These are phyloP conservation scores for Ephialtes manifestator DNA, from an alignment of 2,888 invertebrate genomes.

Conservation along the genomic window DNA sequence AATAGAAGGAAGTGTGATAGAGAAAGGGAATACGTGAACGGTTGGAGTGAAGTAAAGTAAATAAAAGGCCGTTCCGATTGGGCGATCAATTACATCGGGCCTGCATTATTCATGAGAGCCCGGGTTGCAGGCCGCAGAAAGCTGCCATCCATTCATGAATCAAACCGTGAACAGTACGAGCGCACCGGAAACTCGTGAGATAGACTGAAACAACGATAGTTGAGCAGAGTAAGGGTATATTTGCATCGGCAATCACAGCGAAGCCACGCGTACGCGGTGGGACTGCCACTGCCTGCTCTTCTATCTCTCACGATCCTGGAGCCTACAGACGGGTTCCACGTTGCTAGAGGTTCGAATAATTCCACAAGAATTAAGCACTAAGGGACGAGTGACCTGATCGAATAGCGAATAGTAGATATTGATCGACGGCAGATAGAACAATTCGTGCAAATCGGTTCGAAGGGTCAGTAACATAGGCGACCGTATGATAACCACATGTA, in stretches of 20 bases:
- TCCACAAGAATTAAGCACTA: conserved; percentile 65
- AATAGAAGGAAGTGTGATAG: conserved; percentile 30
- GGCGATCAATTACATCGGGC: conserved; percentile 85
- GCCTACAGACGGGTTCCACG: conserved; percentile 43
- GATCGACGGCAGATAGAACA: conserved; percentile 28
- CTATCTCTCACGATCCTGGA: conserved; percentile 49
- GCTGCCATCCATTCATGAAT: conserved; percentile 74
- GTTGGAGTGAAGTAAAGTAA: conserved; percentile 84
- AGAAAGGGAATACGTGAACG: conserved; percentile 77
- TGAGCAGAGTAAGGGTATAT: conserved; percentile 75
- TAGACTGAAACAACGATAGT: conserved; percentile 71
- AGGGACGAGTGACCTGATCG: conserved; percentile 56
- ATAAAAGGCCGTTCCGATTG: conserved; percentile 86
- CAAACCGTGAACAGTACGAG: conserved; percentile 76
- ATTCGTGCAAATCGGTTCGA: conserved; percentile 7
- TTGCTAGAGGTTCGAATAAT: conserved; percentile 63
- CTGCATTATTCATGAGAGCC: conserved; percentile 85
- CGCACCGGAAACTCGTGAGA: conserved; percentile 62
- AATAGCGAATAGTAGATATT: conserved; percentile 47
- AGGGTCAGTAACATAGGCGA: conserved; percentile 22
- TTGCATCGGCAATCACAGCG: conserved; percentile 84
- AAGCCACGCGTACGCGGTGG: conserved; percentile 78
- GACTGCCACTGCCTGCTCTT: conserved; percentile 66
- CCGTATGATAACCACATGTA: conserved; percentile 8
- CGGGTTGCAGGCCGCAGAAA: conserved; percentile 84